These are phyloP conservation scores for Cecidostiba fungosa DNA, from an alignment of 2,888 invertebrate species.

Conservation along the genomic window DNA sequence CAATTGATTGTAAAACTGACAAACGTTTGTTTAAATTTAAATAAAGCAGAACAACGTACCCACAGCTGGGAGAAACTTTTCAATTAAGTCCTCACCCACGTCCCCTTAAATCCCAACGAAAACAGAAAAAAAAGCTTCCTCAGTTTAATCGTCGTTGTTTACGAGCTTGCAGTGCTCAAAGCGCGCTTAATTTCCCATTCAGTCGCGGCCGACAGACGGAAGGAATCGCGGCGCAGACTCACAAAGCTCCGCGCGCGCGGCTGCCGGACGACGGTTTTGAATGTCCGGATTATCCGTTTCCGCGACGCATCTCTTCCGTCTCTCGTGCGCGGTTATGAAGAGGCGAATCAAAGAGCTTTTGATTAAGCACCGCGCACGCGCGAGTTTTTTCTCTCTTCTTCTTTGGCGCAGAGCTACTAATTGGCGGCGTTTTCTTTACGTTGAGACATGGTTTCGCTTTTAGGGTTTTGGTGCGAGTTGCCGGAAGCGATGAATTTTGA, in stretches of 20 bases:
- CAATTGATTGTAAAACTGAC: too few relatives aligned
- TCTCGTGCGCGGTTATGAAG: background rate
- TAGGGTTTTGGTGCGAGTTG: background rate
- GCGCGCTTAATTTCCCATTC: conserved; percentile 45
- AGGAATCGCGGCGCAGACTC: conserved; percentile 7
- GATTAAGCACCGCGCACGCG: conserved; percentile 34
- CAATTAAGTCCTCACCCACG: conserved; percentile 32
- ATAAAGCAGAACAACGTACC: background rate
- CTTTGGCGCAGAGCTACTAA: background rate
- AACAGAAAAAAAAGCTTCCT: background rate
- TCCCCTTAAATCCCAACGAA: background rate
- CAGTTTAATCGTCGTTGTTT: conserved; percentile 47
- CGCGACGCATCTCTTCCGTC: conserved; percentile 53
- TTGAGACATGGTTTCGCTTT: background rate
- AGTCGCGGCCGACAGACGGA: conserved; percentile 4
- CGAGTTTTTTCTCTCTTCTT: conserved; percentile 19
- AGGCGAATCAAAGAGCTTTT: conserved; percentile 51
- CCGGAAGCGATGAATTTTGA: conserved; percentile 15
- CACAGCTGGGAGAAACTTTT: conserved; percentile 5
- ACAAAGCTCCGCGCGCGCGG: conserved; percentile 37
- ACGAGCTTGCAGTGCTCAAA: conserved; percentile 30
- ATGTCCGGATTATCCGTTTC: conserved; percentile 68
- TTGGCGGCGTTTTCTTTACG: conserved; percentile 30
- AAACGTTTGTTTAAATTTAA: background rate
- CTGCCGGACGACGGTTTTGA: conserved; percentile 47